Base-by-base conservation (phyloP, 1,140 invertebrate genomes). In the Phenacoccus solenopsis region DNA sequence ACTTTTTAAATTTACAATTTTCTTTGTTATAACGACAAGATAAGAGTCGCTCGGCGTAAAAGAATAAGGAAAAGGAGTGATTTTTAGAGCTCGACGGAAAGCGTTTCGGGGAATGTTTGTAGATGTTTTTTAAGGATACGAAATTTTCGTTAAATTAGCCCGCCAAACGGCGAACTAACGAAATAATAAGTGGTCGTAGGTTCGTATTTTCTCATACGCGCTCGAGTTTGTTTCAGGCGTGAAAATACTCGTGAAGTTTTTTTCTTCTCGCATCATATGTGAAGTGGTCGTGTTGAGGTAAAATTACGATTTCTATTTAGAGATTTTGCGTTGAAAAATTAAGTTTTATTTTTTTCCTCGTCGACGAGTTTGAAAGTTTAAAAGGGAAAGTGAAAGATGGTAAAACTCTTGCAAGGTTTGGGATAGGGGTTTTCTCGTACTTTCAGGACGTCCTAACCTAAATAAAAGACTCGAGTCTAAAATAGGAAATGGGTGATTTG, bases 1-100 rank as follows among this genome's bases (percentile, higher is more conserved):
- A 49, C 38, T 49, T 49, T 49, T 49, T 49, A 49, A 49, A 49
- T 49, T 49, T 49, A 49, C 38, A 49, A 49, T 49, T 49, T 49
- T 49, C 38, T 49, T 49, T 49, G 16, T 49, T 49, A 49, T 49
- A 49, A 49, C 38, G 38, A 49, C 38, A 49, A 49, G 38, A 49
- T 49, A 49, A 49, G 38, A 49, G 38, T n/a, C 12, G n/a, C n/a
- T n/a, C n/a, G n/a, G n/a, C n/a, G 38, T 49, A 49, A 49, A 49
- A 49, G 38, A 49, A 49, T 49, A 49, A 49, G 38, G 38, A 49
- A 49, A 49, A 49, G 38, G 20, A 49, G 38, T 49, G 38, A 49
- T 49, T 49, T 49, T 49, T 10, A 49, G 20, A 49, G 38, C 20
- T 49, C 38, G 38, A 49, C 38, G 38, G 20, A 49, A 49, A 49